These are phyloP conservation scores for Ophion slaviceki DNA, from an alignment of 2,888 invertebrate species.

Conservation along the genomic window DNA sequence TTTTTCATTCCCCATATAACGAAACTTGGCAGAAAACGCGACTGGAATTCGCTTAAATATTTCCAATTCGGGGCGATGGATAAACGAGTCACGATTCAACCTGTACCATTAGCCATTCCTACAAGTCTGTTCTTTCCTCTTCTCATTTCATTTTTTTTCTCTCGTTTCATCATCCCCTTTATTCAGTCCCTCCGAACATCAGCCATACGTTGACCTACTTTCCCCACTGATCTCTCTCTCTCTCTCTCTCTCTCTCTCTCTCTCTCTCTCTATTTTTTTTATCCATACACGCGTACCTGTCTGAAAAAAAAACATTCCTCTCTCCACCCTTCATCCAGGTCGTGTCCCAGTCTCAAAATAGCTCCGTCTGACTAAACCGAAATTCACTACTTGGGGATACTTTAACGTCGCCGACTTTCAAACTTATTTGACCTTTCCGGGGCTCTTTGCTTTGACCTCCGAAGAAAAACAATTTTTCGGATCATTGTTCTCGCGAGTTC, in stretches of 20 bases:
- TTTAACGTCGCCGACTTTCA: background rate
- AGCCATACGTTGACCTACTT: slow-evolving; percentile 25
- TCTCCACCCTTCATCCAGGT: background rate
- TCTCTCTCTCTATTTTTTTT: background rate
- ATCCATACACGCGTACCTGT: background rate
- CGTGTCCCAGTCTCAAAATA: background rate
- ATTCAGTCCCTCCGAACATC: slow-evolving; percentile 23
- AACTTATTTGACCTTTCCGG: background rate
- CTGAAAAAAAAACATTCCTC: background rate
- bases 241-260: background rate
- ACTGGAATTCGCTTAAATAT: slow-evolving; percentile 55
- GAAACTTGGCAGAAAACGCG: slow-evolving; percentile 32
- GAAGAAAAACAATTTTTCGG: background rate
- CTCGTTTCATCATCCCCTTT: background rate
- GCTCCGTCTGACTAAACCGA: background rate
- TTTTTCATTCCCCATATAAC: slow-evolving; percentile 8
- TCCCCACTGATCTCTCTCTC: background rate
- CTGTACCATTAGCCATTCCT: slow-evolving; percentile 36
- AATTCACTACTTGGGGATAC: background rate
- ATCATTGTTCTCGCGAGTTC: background rate
- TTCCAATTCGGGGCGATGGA: slow-evolving; percentile 53
- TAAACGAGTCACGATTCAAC: slow-evolving; percentile 59
- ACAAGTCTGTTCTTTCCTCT: slow-evolving; percentile 30
- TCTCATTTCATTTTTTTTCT: slow-evolving; percentile 34
- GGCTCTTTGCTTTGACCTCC: background rate